Evolutionary conservation across 2,797 vertebrate species (phyloP), one percentile per base, ranked within the genome.

Genomic region (Spea hammondii): DNA sequence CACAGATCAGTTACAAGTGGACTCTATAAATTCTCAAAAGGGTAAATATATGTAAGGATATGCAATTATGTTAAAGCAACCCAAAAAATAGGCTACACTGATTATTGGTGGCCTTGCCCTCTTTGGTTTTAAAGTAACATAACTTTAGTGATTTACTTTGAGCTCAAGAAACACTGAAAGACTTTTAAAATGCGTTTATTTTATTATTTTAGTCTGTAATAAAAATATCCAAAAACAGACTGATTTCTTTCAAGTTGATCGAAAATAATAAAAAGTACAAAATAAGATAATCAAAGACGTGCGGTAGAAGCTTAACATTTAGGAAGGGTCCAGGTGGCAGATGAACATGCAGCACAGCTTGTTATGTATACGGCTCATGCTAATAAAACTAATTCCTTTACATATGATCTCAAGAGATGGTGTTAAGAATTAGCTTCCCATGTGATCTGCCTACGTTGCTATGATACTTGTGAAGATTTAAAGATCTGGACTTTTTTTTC

Each of bases 351-450:
- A 46, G 44, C 46, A 17, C 69, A 72, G 68, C 55, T 69, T 46
- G 72, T 78, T 72, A 51, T 65, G 55, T 60, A 57, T 46, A 68
- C 77, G 50, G 14, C 48, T 69, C 59, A 79, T 74, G 71, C 65
- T 79, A 79, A 74, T 79, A 70, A 14, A 67, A 67, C 78, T 74
- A 74, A 79, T 79, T 79, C 78, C 78, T 79, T 74, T 79, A 79
- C 78, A 79, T 79, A 47, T 51, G 48, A 47, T 79, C 78, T 70
- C 78, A 14, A 14, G 78, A 68, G 78, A 74, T 50, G 6, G 62
- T 45, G 51, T 44, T 49, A 68, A 68, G 70, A 46, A 65, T 72
- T 11, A 57, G 8, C 46, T 2, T n/a, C 64, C 17, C 65, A 9
- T 60, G 69, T 79, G 4, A 69, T 79, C 49, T 79, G 57, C 59